Evolutionary conservation across 2,797 vertebrate genomes (phyloP), one percentile per base, ranked within the genome.

Genomic region (Catamblyrhynchus diadema): DNA sequence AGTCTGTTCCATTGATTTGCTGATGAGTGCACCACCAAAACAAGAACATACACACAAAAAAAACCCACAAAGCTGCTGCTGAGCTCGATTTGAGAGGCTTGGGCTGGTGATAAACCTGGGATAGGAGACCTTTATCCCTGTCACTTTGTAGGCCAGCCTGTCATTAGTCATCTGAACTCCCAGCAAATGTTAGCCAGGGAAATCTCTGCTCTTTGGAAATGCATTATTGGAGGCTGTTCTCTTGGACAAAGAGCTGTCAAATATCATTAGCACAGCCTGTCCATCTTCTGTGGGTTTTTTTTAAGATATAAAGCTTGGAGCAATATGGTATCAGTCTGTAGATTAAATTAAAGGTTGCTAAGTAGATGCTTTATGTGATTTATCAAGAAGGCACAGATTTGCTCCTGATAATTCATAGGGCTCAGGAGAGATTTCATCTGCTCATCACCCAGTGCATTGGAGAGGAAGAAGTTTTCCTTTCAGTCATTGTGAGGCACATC

Each of bases 211-310:
- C 1, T 18, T 67, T 69, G 39, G 81, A 67, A 91, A 54, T 78
- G 6, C 17, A 3, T 88, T 50, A 65, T 86, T 86, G 84, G 73
- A 93, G 78, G 30, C 23, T 72, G 70, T 67, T 74, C 73, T 67
- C 41, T 35, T 35, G 86, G 45, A 92, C 74, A 84, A 91, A 88
- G 57, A 86, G 3, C 81, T 94, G 94, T 87, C 94, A 94, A 6
- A 65, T 59, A 23, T 2, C 22, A 28, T 94, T 33, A 81, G 65
- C 48, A 53, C 42, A 69, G 62, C 78, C 45, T 84, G 53, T 42
- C 77, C 48, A 35, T 88, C 83, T 86, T 78, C 21, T 10, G 1
- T 42, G 25, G 3, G 3, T 0, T 2, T 12, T 25, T 60, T 62
- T 8, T 10, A 37, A 86, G 69, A 50, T 56, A 30, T 15, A 77